phyloP scores from a whole-genome alignment of 2,888 invertebrate genomes.

The Protophormia terraenovae region DNA sequence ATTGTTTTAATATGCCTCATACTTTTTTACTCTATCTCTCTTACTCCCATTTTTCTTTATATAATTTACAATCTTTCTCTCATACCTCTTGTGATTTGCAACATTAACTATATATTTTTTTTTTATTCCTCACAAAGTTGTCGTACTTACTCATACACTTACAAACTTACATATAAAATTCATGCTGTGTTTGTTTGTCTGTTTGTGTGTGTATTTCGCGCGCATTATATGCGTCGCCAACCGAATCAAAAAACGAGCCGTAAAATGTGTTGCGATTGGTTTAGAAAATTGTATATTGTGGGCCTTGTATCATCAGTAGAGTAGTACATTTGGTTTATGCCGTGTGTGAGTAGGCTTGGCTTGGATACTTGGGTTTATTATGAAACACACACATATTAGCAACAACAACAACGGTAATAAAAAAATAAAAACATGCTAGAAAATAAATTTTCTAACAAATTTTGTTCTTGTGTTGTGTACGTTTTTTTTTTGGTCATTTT shows the following conservation, averaged over 20 bases:
- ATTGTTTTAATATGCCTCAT: slow-evolving; percentile 50
- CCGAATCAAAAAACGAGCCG: slow-evolving; percentile 68
- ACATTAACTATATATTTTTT: slow-evolving; percentile 57
- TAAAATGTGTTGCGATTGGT: slow-evolving; percentile 76
- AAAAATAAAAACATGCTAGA: slow-evolving; percentile 5
- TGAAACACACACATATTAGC: slow-evolving; percentile 1
- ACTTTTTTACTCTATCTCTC: slow-evolving; percentile 41
- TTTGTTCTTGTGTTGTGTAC: not conserved
- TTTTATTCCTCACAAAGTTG: not conserved
- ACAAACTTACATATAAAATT: slow-evolving; percentile 6
- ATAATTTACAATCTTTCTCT: slow-evolving; percentile 44
- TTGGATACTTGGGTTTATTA: slow-evolving; percentile 57
- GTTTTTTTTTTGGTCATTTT: slow-evolving; percentile 34
- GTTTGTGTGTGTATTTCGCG: slow-evolving; percentile 58
- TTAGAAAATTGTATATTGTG: slow-evolving; percentile 76
- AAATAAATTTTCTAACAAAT: slow-evolving; percentile 42
- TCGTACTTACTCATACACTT: not conserved
- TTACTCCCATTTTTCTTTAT: slow-evolving; percentile 23
- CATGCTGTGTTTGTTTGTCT: slow-evolving; percentile 1
- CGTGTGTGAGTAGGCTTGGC: slow-evolving; percentile 78
- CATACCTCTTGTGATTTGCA: slow-evolving; percentile 55
- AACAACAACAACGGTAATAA: slow-evolving; percentile 18
- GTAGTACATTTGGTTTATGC: slow-evolving; percentile 72
- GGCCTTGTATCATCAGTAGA: slow-evolving; percentile 66
- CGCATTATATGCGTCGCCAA: slow-evolving; percentile 70